Evolutionary conservation across 2,113 vertebrate genomes (phyloP).

Genomic region (Pygoscelis adeliae): DNA sequence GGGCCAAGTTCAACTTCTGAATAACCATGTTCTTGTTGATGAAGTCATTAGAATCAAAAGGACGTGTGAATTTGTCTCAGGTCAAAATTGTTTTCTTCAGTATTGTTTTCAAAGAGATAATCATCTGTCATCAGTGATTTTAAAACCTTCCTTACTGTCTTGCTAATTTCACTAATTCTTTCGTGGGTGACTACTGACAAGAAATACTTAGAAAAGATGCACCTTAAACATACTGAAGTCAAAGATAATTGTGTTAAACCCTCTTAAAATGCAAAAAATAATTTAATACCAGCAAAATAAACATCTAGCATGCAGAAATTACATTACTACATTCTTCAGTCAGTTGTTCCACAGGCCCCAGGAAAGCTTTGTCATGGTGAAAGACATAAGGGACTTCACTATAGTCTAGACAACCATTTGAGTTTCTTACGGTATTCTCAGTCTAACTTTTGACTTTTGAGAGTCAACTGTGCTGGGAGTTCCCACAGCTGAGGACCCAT

Average conservation of each 20-base stretch:
- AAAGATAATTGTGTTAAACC: constrained; percentile 25
- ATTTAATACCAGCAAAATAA: neutral
- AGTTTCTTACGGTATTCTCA: neutral
- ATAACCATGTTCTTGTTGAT: neutral
- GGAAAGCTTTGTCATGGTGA: neutral
- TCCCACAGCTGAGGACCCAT: neutral
- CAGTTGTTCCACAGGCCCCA: neutral
- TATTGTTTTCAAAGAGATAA: neutral
- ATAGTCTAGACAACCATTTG: neutral
- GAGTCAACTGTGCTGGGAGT: neutral
- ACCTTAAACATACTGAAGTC: neutral
- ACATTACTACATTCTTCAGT: neutral
- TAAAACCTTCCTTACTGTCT: neutral
- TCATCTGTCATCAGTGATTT: neutral
- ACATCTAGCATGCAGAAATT: neutral
- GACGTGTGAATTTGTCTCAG: neutral
- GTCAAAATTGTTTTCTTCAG: neutral
- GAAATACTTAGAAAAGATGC: neutral
- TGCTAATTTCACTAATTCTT: neutral
- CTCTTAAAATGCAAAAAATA: constrained; percentile 42
- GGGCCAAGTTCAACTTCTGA: neutral
- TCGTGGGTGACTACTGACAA: neutral
- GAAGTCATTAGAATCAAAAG: neutral
- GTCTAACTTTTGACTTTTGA: neutral
- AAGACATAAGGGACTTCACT: neutral